Conservation (phyloP, 2,113 vertebrate genomes). For the Channa maculata region DNA sequence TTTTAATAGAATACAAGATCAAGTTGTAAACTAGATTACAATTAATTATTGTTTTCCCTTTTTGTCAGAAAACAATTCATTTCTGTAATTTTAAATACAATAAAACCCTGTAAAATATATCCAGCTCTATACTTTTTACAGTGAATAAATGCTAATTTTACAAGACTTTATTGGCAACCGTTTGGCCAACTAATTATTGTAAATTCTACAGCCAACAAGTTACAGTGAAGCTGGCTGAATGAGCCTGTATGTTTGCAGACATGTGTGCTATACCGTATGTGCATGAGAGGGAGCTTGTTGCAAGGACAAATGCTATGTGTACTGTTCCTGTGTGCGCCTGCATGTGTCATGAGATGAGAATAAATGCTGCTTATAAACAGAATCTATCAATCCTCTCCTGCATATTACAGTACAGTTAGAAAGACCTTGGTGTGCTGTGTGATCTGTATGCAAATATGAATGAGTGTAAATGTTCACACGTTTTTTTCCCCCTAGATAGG, state of each 20-base stretch:
- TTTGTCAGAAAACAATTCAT: too few relatives aligned
- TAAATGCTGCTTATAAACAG: slow-evolving; percentile 28
- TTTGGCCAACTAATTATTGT: too few relatives aligned
- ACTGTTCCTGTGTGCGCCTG: slow-evolving; percentile 15
- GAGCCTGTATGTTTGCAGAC: background rate
- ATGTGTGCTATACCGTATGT: slow-evolving; percentile 14
- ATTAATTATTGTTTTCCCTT: too few relatives aligned
- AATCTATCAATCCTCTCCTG: slow-evolving; percentile 22
- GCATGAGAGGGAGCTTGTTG: slow-evolving; percentile 19
- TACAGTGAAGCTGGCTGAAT: slow-evolving; percentile 9
- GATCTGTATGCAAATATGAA: slow-evolving; percentile 27
- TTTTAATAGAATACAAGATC: too few relatives aligned
- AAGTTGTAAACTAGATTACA: too few relatives aligned
- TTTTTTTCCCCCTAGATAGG: background rate
- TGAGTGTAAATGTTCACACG: background rate
- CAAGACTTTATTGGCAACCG: too few relatives aligned
- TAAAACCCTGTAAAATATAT: too few relatives aligned
- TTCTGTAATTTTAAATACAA: too few relatives aligned
- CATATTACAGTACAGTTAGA: slow-evolving; percentile 21
- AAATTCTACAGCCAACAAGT: too few relatives aligned
- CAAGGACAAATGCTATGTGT: slow-evolving; percentile 20
- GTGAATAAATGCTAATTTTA: too few relatives aligned
- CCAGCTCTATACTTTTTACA: too few relatives aligned
- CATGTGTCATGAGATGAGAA: slow-evolving; percentile 19
- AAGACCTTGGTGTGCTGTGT: background rate